These are phyloP conservation scores for Ambastaia sidthimunki DNA, from an alignment of 2,797 vertebrate genomes.

Conservation along the genomic window DNA sequence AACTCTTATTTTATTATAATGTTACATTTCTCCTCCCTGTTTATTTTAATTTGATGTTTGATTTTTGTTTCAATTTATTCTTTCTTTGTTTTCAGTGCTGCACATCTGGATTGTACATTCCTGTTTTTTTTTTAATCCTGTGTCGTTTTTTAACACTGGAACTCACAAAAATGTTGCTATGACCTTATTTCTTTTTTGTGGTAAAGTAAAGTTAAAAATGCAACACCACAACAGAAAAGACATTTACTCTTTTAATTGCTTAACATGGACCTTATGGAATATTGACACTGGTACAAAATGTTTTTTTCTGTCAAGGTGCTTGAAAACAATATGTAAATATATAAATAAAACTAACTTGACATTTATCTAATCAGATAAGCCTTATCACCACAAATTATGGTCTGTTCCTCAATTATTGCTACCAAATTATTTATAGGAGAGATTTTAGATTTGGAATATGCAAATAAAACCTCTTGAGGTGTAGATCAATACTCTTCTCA, in stretches of 20 bases:
- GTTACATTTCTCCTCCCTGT: background rate
- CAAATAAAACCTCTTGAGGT: constrained; percentile 16
- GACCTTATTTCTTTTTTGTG: background rate
- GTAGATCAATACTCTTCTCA: constrained; percentile 27
- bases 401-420: no score
- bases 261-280: background rate
- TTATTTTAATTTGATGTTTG: background rate
- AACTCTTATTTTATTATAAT: constrained; percentile 7
- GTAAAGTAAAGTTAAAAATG: background rate
- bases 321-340: background rate
- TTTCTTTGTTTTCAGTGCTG: background rate
- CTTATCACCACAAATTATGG: no score
- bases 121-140: background rate
- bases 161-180: background rate
- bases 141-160: background rate
- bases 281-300: background rate
- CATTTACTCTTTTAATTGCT: background rate
- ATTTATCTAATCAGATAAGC: no score
- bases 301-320: no score
- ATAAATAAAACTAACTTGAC: background rate
- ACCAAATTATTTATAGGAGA: constrained; percentile 16
- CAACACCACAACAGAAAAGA: background rate
- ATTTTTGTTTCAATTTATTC: background rate
- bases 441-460: constrained; percentile 29
- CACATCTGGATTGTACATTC: background rate